phyloP scores from a whole-genome alignment of 2,113 vertebrate species.

The Rhea americana region DNA sequence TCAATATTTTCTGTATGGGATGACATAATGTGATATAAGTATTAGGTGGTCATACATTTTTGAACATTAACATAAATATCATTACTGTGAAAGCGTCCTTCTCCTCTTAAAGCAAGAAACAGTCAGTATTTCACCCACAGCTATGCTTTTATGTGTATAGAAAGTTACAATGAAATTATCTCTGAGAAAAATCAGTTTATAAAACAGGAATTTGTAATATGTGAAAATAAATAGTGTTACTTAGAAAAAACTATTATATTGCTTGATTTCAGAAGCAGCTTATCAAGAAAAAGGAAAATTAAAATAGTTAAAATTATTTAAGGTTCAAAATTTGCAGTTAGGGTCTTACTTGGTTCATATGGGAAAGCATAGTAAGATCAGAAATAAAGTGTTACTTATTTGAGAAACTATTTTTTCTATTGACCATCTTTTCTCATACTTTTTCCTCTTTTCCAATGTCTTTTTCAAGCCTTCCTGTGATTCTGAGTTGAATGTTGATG shows the following conservation, averaged over 20 bases:
- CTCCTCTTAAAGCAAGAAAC: background rate
- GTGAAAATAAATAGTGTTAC: background rate
- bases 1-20: fast-evolving
- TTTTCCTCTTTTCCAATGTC: background rate
- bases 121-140: background rate
- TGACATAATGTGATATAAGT: background rate
- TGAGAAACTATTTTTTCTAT: background rate
- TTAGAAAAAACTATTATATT: background rate
- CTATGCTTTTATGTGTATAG: background rate
- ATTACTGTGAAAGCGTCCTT: background rate
- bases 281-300: background rate
- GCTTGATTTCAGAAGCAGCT: background rate
- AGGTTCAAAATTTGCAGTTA: background rate
- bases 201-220: background rate
- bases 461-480: background rate
- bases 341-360: background rate
- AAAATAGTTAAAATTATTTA: background rate
- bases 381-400: background rate
- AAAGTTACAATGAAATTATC: background rate
- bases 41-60: background rate
- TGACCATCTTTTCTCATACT: background rate
- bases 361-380: background rate
- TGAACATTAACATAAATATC: background rate
- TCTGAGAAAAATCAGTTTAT: background rate
- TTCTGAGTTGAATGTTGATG: background rate